Evolutionary conservation across 2,797 vertebrate species (phyloP).

Genomic region (Sebastes jordani): DNA sequence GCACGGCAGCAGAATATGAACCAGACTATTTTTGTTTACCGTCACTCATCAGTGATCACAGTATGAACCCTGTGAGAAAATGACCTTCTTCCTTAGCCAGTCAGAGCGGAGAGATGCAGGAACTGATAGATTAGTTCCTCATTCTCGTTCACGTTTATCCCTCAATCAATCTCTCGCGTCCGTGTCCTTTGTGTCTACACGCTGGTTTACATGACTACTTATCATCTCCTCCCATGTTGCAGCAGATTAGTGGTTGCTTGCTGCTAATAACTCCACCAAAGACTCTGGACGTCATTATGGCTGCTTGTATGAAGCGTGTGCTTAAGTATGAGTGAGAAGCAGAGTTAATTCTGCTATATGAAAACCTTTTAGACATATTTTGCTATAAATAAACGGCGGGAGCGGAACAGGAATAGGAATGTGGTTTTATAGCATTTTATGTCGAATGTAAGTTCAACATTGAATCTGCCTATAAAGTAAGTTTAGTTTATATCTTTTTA

Average conservation of each 20-base stretch:
- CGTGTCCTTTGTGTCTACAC: slow-evolving; percentile 22
- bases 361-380: slow-evolving; percentile 18
- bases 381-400: slow-evolving; percentile 1
- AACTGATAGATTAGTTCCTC: slow-evolving; percentile 23
- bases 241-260: slow-evolving; percentile 52
- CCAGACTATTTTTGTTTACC: slow-evolving; percentile 40
- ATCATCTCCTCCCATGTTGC: slow-evolving; percentile 53
- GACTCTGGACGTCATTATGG: slow-evolving; percentile 10
- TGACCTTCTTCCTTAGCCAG: neutral
- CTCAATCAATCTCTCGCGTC: slow-evolving; percentile 16
- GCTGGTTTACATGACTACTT: slow-evolving; percentile 51
- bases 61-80: slow-evolving; percentile 39
- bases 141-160: slow-evolving; percentile 36
- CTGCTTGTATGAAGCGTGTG: neutral
- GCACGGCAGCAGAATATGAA: slow-evolving; percentile 42
- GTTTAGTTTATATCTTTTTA: neutral
- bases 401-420: neutral
- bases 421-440: neutral
- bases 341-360: slow-evolving; percentile 14
- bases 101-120: neutral
- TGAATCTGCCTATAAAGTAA: neutral
- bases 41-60: neutral
- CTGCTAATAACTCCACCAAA: slow-evolving; percentile 40
- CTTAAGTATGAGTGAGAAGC: neutral
- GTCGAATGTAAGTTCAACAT: neutral